A percentile compares a stretch with the other conserved stretches of the same genome.
Conservation (phyloP, 53 echinoderm and acorn worm genomes). For the Antedon mediterranea region DNA sequence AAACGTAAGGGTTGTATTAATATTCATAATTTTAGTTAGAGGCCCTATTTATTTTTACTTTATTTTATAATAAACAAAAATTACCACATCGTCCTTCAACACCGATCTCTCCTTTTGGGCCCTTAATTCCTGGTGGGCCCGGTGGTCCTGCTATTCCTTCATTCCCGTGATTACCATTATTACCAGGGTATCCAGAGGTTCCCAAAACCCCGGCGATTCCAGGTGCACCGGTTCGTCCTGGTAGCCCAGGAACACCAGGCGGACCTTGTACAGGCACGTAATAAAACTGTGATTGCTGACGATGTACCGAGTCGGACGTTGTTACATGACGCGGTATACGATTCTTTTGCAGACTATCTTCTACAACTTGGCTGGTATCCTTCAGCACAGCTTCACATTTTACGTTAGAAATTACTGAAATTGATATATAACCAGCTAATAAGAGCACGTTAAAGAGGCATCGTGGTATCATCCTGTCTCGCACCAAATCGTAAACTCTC, state of each 20-base stretch:
- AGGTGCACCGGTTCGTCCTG: constrained; percentile 18
- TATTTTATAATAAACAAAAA: neutral
- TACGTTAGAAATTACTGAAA: too few relatives aligned
- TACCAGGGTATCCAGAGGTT: constrained; percentile 41
- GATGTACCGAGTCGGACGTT: too few relatives aligned
- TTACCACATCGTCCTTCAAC: constrained; percentile 27
- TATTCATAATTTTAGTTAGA: too few relatives aligned
- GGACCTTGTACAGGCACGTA: constrained; percentile 8
- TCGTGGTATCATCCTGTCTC: too few relatives aligned
- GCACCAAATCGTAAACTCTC: too few relatives aligned
- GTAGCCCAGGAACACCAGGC: constrained; percentile 30
- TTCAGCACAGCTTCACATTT: too few relatives aligned
- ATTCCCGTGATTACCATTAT: constrained; percentile 58
- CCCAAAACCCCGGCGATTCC: neutral
- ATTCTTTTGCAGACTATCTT: neutral
- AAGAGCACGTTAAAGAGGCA: too few relatives aligned
- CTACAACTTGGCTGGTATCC: too few relatives aligned
- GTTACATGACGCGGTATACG: too few relatives aligned
- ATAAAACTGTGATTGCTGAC: neutral
- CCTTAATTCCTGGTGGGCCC: constrained; percentile 39
- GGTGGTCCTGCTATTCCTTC: constrained; percentile 51
- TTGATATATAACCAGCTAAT: too few relatives aligned
- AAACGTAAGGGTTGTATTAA: too few relatives aligned
- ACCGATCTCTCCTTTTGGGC: constrained; percentile 30
- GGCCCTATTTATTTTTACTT: too few relatives aligned